Conservation (phyloP, 2,888 invertebrate species). For the Platycnemis pennipes region DNA sequence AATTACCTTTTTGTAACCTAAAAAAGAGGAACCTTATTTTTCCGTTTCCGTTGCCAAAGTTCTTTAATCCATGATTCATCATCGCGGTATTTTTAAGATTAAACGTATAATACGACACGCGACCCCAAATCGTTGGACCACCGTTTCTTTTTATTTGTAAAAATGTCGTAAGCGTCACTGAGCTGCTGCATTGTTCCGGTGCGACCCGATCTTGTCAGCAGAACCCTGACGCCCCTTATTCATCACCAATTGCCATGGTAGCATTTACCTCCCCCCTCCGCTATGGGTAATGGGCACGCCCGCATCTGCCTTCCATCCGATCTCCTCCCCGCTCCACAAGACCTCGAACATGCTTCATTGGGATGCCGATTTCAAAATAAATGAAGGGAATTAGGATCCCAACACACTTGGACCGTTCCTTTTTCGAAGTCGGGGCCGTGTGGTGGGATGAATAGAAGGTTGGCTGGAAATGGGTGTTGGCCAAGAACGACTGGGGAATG, state of each 20-base stretch:
- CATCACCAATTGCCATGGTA: too few species aligned
- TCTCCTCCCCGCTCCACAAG: neutral
- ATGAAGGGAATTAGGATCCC: constrained; percentile 6
- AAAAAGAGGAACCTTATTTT: too few species aligned
- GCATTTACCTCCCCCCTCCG: neutral
- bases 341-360: constrained; percentile 14
- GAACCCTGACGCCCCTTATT: neutral
- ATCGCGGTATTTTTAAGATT: too few species aligned
- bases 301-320: neutral
- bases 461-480: neutral
- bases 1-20: too few species aligned
- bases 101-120: neutral
- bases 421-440: neutral
- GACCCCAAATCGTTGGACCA: neutral
- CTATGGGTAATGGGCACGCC: neutral
- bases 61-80: too few species aligned
- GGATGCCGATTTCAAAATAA: constrained; percentile 18
- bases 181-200: neutral
- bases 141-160: neutral
- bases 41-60: too few species aligned
- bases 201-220: neutral
- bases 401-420: neutral
- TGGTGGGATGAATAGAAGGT: neutral
- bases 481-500: too few species aligned
- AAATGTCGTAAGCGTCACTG: neutral